Evolutionary conservation across 2,888 invertebrate species (phyloP).

Genomic region (Nebria salina): DNA sequence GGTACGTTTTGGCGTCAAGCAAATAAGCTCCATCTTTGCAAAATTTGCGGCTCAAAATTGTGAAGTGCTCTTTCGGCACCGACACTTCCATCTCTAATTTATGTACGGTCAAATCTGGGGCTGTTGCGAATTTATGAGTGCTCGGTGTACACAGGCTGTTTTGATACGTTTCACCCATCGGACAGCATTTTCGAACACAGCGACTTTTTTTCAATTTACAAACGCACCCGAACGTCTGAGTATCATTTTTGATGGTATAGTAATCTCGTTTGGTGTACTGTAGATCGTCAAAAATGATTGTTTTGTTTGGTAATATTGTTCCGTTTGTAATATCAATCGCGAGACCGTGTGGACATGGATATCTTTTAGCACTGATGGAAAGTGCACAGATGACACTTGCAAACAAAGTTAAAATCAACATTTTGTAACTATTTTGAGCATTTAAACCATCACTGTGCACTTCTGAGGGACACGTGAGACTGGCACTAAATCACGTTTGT

Average conservation of each 20-base stretch:
- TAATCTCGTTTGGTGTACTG: conserved; percentile 6
- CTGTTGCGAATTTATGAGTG: conserved; percentile 7
- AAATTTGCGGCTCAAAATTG: conserved; percentile 13
- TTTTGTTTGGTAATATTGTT: conserved; percentile 15
- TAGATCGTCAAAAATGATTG: conserved; percentile 4
- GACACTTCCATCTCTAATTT: not conserved
- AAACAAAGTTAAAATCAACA: conserved; percentile 9
- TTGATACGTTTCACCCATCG: conserved; percentile 19
- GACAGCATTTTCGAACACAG: conserved; percentile 33
- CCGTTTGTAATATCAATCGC: conserved; percentile 23
- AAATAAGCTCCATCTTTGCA: conserved; percentile 22
- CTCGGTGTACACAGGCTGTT: not conserved
- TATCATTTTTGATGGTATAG: not conserved
- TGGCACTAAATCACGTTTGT: not conserved
- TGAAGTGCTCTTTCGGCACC: conserved; percentile 7
- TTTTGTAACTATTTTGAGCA: not conserved
- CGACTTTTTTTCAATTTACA: not conserved
- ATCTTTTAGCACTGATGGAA: not conserved
- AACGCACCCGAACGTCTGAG: conserved; percentile 11
- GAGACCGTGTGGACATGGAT: conserved; percentile 14
- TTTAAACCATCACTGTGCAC: not conserved
- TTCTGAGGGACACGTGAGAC: not conserved
- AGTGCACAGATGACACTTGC: not conserved
- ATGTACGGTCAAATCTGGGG: conserved; percentile 14
- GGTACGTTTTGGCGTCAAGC: conserved; percentile 12